These are phyloP conservation scores for Spicauda simplicius DNA, from an alignment of 2,888 invertebrate genomes.

Conservation along the genomic window DNA sequence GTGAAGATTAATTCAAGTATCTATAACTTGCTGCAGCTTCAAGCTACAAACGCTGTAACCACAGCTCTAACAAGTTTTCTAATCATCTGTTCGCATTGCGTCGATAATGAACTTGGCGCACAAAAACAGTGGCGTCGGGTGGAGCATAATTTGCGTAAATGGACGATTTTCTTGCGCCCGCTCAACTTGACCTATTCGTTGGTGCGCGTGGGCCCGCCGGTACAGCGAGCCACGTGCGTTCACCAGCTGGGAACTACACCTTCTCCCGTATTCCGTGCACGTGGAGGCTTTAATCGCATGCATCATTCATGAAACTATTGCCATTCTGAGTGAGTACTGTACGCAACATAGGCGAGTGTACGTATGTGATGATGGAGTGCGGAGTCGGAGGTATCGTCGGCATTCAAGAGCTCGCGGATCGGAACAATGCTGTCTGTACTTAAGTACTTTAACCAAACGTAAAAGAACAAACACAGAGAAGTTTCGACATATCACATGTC, in stretches of 20 bases:
- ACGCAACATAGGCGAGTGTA: constrained; percentile 13
- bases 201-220: constrained; percentile 50
- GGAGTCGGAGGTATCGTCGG: constrained; percentile 13
- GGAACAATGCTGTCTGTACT: constrained; percentile 32
- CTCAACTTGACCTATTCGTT: constrained; percentile 68
- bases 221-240: constrained; percentile 35
- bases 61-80: constrained; percentile 16
- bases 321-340: constrained; percentile 12
- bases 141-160: constrained; percentile 57
- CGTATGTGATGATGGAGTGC: constrained; percentile 10
- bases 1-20: neutral
- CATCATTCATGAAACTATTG: constrained; percentile 33
- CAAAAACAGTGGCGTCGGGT: constrained; percentile 34
- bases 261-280: constrained; percentile 29
- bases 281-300: constrained; percentile 27
- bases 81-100: constrained; percentile 27
- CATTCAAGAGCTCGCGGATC: constrained; percentile 27
- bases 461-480: constrained; percentile 10
- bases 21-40: constrained; percentile 2
- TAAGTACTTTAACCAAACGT: constrained; percentile 15
- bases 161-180: constrained; percentile 56
- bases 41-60: constrained; percentile 8
- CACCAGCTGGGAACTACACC: constrained; percentile 8
- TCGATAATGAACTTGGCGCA: constrained; percentile 35
- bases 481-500: neutral